Evolutionary conservation across 2,797 vertebrate genomes (phyloP).

Genomic region (Hippopotamyrus pictus): DNA sequence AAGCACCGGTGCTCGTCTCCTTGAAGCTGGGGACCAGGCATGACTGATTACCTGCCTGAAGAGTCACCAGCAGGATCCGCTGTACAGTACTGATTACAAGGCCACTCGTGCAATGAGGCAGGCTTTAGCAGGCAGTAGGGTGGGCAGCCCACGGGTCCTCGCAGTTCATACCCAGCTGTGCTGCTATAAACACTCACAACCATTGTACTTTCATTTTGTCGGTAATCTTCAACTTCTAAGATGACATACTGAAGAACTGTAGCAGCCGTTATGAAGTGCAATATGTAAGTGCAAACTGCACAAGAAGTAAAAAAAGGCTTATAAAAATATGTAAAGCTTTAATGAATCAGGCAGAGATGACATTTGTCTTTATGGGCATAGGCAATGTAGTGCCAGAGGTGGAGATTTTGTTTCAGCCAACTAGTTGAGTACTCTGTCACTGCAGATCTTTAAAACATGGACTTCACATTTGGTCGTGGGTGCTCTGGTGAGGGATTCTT

Average conservation of each 20-base stretch:
- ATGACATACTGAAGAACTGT: background rate
- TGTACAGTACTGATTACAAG: background rate
- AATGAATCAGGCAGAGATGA: no score
- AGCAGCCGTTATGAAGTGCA: background rate
- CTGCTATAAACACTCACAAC: background rate
- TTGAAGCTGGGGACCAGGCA: background rate
- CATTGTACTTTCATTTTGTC: background rate
- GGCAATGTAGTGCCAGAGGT: background rate
- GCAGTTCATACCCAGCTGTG: background rate
- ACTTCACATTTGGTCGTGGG: background rate
- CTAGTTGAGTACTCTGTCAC: no score
- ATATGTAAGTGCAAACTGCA: background rate
- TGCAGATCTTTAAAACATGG: background rate
- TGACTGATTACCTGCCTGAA: background rate
- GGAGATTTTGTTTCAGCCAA: no score
- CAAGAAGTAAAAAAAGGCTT: background rate
- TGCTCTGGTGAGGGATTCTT: background rate
- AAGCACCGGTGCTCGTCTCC: background rate
- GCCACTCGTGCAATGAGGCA: background rate
- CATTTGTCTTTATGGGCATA: background rate
- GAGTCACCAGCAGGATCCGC: background rate
- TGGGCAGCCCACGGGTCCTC: background rate
- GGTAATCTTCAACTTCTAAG: background rate
- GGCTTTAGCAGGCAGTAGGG: background rate
- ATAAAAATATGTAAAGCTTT: background rate